Base-by-base conservation (phyloP, 2,113 vertebrate genomes). In the Syngnathus scovelli region DNA sequence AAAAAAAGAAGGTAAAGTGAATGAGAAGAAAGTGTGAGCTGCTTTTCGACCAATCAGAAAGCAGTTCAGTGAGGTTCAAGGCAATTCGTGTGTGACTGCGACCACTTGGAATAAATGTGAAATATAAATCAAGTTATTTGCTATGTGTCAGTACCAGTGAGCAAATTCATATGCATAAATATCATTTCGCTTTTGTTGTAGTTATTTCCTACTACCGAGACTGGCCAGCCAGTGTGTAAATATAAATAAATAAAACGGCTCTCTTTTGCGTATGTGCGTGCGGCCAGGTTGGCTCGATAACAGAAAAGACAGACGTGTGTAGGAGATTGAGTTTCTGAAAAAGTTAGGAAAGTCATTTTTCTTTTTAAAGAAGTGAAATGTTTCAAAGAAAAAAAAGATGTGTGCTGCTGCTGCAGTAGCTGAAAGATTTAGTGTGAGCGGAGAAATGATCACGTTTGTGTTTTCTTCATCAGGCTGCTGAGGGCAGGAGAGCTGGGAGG, bases 181-280 rank as follows among this genome's bases (percentile, higher is more conserved):
- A 63, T 46, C 9, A 46, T 10, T 23, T 46, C 1, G 15, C 1
- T 46, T 27, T 41, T 16, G 18, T 19, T 43, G 41, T 23, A 23
- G 11, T 46, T 16, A 38, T 19, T 51, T 51, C 19, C 27, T n/a
- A 12, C 4, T 11, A 51, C 44, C 3, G 49, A 75, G 38, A 48
- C 74, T 68, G 78, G 56, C 66, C 73, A 68, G 70, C 60, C 74
- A 72, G 69, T 52, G 46, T 69, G 48, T 76, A 87, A 86, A 88
- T 90, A 92, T 92, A 91, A 91, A 92, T 92, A 92, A 90, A 92
- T 92, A 92, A 89, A 85, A 86, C 75, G 71, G 71, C 66, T 71
- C 66, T 62, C 75, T 77, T 68, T 51, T 1, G 15, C 12, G 41
- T 43, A 4, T 12, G 38, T 70, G 83, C 74, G 69, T 76, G 80